A percentile compares a stretch with the other conserved stretches of the same genome.
phyloP scores from a whole-genome alignment of 2,113 vertebrate species.

The Polypterus bichir region DNA sequence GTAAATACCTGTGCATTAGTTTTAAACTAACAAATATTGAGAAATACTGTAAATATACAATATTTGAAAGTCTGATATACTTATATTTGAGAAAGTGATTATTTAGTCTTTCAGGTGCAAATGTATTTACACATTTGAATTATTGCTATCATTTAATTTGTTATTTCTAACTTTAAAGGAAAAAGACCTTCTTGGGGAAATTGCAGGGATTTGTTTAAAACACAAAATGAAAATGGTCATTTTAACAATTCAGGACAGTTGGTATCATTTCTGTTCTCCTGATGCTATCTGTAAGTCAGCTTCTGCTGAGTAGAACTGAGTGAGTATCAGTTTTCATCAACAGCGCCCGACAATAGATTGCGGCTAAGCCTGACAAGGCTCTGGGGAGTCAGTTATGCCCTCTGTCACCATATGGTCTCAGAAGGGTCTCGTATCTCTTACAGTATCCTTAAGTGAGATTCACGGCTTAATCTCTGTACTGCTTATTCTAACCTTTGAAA shows the following conservation, averaged over 20 bases:
- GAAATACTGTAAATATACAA: too few relatives aligned
- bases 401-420: constrained; percentile 45
- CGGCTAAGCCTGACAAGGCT: constrained; percentile 46
- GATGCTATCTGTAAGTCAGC: constrained; percentile 31
- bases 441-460: constrained; percentile 31
- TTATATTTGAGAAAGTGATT: too few relatives aligned
- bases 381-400: constrained; percentile 34
- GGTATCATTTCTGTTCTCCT: constrained; percentile 22
- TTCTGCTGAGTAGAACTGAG: constrained; percentile 38
- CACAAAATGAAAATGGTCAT: constrained; percentile 7
- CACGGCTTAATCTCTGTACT: constrained; percentile 32
- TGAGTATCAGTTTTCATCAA: constrained; percentile 51
- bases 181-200: too few relatives aligned
- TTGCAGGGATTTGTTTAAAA: neutral
- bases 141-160: too few relatives aligned
- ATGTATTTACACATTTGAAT: too few relatives aligned
- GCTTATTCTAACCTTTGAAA: constrained; percentile 41
- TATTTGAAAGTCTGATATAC: too few relatives aligned
- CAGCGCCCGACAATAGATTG: constrained; percentile 51
- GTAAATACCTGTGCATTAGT: too few relatives aligned
- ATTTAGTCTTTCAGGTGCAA: too few relatives aligned
- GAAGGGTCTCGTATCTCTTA: constrained; percentile 36
- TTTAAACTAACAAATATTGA: too few relatives aligned
- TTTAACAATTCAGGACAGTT: constrained; percentile 15
- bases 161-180: too few relatives aligned